Evolutionary conservation across 2,888 invertebrate species (phyloP), one percentile per base, ranked within the genome.

Genomic region (Melinopterus prodromus): DNA sequence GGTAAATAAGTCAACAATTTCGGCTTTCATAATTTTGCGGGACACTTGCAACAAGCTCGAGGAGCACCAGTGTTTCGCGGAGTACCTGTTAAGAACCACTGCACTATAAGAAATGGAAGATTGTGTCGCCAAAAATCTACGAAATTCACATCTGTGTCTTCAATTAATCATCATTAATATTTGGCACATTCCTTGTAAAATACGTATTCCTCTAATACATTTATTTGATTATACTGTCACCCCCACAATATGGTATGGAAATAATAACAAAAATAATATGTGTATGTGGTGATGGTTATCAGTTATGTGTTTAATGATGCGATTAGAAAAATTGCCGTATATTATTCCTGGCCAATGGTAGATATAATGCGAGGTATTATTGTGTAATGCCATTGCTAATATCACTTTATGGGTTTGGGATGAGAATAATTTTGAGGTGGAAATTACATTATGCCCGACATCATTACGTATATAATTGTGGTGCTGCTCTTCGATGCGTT

Each of bases 331-430:
- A 53, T 53, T 2, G 5, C 53, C 53, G 53, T 53, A 53, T 53
- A 53, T 53, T 53, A 53, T 53, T 53, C 53, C 53, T 53, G 53
- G 53, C 12, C 53, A 53, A 53, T 53, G 53, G 53, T 53, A 53
- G 53, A 53, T 53, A 53, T 53, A 53, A 53, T 53, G 53, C 53
- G 53, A 53, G 53, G 53, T 53, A 53, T 53, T 53, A 53, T 53
- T 53, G 53, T 53, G 53, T 53, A 53, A 53, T 53, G 53, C 53
- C 53, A 53, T 53, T 53, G 53, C 53, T 53, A 53, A 53, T 53
- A 53, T 53, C 53, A 53, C 53, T 9, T 53, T 53, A 53, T 53
- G 53, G 53, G 53, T 9, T 53, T 53, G 12, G 53, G 53, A 53
- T 53, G 53, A 53, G 53, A 53, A 53, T 53, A 53, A 53, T 53